These are phyloP conservation scores for Meriones psammophilus DNA, from an alignment of 2,797 vertebrate species.

Conservation along the genomic window DNA sequence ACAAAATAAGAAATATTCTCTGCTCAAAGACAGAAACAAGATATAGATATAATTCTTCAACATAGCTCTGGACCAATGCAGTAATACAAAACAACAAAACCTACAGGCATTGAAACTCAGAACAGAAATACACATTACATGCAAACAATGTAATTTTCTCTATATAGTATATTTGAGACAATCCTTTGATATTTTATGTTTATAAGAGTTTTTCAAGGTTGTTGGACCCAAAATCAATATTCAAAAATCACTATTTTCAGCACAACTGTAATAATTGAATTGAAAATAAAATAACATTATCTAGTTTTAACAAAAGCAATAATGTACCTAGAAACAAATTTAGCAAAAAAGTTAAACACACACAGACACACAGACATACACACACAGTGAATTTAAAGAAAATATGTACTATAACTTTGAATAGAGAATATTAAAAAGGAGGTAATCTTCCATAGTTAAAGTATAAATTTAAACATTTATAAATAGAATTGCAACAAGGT, in stretches of 20 bases:
- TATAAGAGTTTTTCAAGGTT: constrained; percentile 26
- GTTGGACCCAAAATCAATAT: constrained; percentile 15
- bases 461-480: constrained; percentile 9
- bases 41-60: neutral
- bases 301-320: constrained; percentile 19
- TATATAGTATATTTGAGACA: constrained; percentile 24
- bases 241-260: constrained; percentile 17
- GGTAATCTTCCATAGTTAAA: neutral
- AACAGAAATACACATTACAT: constrained; percentile 30
- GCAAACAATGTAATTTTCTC: constrained; percentile 20
- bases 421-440: constrained; percentile 12
- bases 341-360: constrained; percentile 19
- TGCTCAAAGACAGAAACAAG: constrained; percentile 51
- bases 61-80: neutral
- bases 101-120: neutral
- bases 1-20: constrained; percentile 22
- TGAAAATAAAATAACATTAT: constrained; percentile 40
- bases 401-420: neutral
- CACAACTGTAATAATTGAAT: constrained; percentile 6
- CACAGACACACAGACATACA: neutral
- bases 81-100: neutral
- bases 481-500: neutral
- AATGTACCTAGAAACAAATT: constrained; percentile 3
- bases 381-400: neutral
- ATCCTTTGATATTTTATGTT: constrained; percentile 38